Evolutionary conservation across 2,113 vertebrate genomes (phyloP).

Genomic region (Oplegnathus fasciatus): DNA sequence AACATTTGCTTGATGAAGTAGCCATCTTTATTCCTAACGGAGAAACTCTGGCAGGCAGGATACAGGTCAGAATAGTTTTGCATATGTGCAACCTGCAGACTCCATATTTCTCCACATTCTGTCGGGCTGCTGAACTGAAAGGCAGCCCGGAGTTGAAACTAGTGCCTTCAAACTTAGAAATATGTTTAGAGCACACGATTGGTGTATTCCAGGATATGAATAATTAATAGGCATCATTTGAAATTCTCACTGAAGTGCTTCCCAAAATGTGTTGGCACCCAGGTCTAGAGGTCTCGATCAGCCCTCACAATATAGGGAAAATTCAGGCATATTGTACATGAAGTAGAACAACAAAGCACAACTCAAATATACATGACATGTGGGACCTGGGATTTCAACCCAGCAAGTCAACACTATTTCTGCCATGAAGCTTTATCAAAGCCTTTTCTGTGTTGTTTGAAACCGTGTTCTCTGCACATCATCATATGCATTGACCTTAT

Average conservation of each 20-base stretch:
- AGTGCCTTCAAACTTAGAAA: conserved; percentile 75
- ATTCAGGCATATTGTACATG: conserved; percentile 73
- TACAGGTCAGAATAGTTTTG: conserved; percentile 43
- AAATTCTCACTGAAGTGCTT: conserved; percentile 85
- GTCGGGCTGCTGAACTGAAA: conserved; percentile 31
- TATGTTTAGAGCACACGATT: conserved; percentile 75
- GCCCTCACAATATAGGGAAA: conserved; percentile 76
- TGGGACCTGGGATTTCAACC: conserved; percentile 66
- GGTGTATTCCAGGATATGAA: conserved; percentile 82
- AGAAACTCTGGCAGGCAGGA: conserved; percentile 39
- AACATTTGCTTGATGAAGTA: conserved; percentile 22
- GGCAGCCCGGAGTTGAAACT: conserved; percentile 62
- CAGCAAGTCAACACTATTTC: conserved; percentile 57
- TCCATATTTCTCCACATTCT: conserved; percentile 39
- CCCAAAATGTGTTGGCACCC: conserved; percentile 82
- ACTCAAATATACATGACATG: conserved; percentile 81
- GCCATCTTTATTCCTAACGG: conserved; percentile 10
- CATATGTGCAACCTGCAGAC: conserved; percentile 21
- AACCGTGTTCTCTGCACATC: conserved; percentile 30
- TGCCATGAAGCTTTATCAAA: conserved; percentile 61
- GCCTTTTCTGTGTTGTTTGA: conserved; percentile 40
- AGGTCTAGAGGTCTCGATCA: conserved; percentile 82
- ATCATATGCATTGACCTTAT: conserved; percentile 52
- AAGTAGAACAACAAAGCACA: conserved; percentile 80
- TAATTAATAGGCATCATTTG: conserved; percentile 82